Conservation (phyloP, 2,113 vertebrate species). For the Erythrocercus mccallii region DNA sequence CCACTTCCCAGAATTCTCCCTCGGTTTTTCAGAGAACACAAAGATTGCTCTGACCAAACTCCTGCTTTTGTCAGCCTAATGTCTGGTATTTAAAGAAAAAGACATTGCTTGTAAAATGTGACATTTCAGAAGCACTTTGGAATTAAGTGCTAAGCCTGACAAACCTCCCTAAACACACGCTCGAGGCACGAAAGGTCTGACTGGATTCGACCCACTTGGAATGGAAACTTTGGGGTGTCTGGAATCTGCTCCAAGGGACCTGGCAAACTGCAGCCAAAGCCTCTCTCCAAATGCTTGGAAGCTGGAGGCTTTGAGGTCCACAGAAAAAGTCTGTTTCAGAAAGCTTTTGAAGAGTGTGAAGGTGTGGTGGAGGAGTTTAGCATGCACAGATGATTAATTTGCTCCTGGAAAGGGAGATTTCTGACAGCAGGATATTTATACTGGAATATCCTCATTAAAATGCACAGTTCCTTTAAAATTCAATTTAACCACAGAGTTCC, state of each 20-base stretch:
- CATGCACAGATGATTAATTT: background rate
- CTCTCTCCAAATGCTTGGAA: background rate
- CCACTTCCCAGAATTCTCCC: background rate
- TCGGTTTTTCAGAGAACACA: background rate
- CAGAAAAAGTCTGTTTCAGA: background rate
- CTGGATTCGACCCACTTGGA: background rate
- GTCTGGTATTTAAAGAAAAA: background rate
- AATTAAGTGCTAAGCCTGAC: background rate
- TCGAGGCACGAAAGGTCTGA: background rate
- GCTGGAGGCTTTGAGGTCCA: background rate
- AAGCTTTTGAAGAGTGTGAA: background rate
- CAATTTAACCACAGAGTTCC: background rate
- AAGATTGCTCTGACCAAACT: background rate
- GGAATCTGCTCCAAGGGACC: background rate
- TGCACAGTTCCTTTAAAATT: background rate
- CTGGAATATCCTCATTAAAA: background rate
- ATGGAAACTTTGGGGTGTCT: background rate
- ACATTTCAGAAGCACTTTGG: background rate
- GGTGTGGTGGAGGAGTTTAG: background rate
- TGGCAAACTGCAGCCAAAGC: background rate
- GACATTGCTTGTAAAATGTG: background rate
- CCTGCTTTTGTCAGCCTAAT: background rate
- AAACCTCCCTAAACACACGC: background rate
- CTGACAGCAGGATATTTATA: slow-evolving; percentile 7
- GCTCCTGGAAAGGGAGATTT: background rate